These are phyloP conservation scores for Dolichopus griseipennis DNA, from an alignment of 2,888 invertebrate genomes.

Conservation along the genomic window DNA sequence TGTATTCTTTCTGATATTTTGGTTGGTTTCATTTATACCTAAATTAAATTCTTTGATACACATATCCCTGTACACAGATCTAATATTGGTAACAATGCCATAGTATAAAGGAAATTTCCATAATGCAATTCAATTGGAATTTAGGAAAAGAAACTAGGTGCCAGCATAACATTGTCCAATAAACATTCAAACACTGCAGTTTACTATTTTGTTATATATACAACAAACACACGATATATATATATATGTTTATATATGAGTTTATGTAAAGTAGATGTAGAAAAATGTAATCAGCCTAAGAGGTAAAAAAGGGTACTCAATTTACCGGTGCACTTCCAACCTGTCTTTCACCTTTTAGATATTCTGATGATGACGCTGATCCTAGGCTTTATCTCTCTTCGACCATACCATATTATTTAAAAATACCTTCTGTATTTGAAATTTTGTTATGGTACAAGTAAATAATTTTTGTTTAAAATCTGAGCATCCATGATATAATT, in stretches of 20 bases:
- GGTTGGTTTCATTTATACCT: neutral
- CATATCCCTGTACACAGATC: no score
- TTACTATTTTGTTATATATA: no score
- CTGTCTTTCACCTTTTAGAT: neutral
- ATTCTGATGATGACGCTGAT: neutral
- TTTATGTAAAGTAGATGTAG: neutral
- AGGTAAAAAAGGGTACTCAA: neutral
- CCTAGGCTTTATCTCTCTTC: neutral
- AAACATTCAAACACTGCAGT: neutral
- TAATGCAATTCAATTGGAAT: neutral
- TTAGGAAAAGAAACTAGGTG: neutral
- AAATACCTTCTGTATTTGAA: neutral
- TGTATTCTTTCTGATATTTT: neutral
- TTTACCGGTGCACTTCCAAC: slow-evolving; percentile 6
- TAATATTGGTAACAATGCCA: no score
- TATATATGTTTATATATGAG: neutral
- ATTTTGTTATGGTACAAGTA: neutral
- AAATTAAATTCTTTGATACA: neutral
- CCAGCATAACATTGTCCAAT: neutral
- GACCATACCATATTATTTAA: neutral
- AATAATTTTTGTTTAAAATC: neutral
- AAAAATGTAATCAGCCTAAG: slow-evolving; percentile 1
- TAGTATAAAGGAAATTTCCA: neutral
- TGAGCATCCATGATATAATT: neutral
- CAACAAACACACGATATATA: no score